phyloP scores from a whole-genome alignment of 1,140 invertebrate genomes.

The Drosophila takahashii region DNA sequence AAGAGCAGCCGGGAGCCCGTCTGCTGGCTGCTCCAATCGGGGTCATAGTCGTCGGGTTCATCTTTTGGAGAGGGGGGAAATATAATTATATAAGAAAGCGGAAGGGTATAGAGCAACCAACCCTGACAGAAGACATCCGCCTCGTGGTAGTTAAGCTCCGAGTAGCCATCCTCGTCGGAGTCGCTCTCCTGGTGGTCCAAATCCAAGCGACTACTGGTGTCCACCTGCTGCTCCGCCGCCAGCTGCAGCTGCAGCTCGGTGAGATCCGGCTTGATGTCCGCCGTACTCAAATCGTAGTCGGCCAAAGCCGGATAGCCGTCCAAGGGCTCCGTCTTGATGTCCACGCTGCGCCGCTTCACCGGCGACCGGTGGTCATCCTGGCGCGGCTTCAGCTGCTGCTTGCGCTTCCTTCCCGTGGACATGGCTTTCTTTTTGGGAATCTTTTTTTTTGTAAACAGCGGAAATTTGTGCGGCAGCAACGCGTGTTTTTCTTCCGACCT shows the following conservation, averaged over 20 bases:
- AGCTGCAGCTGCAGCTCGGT: constrained; percentile 64
- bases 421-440: constrained; percentile 9
- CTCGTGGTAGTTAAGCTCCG: constrained; percentile 52
- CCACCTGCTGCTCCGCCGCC: constrained; percentile 25
- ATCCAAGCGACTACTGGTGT: constrained; percentile 7
- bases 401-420: constrained; percentile 70
- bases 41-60: constrained; percentile 61
- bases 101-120: constrained; percentile 27
- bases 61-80: constrained; percentile 13
- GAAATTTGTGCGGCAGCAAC: constrained; percentile 45
- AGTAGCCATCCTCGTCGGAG: constrained; percentile 73
- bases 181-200: constrained; percentile 66
- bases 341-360: constrained; percentile 54
- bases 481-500: constrained; percentile 63
- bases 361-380: constrained; percentile 66
- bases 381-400: constrained; percentile 65
- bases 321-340: constrained; percentile 41
- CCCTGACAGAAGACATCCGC: constrained; percentile 60
- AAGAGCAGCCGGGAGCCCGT: constrained; percentile 46
- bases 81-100: neutral
- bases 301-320: constrained; percentile 53
- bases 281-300: constrained; percentile 56
- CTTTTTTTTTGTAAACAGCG: constrained; percentile 2
- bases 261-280: constrained; percentile 66
- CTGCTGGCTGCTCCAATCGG: constrained; percentile 55